Evolutionary conservation across 1,140 invertebrate genomes (phyloP).

Genomic region (Eumaeus atala): DNA sequence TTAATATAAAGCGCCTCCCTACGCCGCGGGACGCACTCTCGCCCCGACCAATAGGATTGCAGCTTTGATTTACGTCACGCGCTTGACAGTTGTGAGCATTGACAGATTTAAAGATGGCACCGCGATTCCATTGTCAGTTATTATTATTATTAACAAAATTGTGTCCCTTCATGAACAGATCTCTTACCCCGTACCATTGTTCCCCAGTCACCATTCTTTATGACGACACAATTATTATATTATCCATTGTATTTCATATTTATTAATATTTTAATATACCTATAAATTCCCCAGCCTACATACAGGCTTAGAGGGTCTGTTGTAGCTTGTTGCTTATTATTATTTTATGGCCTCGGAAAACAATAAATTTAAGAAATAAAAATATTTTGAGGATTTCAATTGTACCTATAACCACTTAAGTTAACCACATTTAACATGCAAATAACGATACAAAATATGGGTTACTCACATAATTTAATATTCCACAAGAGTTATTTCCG

Average conservation of each 20-base stretch:
- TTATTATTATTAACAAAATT: conserved; percentile 31
- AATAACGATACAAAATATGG: no score
- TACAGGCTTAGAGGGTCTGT: no score
- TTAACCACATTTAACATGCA: no score
- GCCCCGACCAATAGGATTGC: conserved; percentile 40
- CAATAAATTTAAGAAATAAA: no score
- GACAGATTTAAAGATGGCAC: conserved; percentile 65
- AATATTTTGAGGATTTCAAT: no score
- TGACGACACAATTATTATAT: conserved; percentile 5
- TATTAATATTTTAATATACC: conserved; percentile 4
- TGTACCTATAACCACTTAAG: no score
- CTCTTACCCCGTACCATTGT: not conserved
- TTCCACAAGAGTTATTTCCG: no score
- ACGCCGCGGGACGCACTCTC: conserved; percentile 29
- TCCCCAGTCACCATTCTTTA: conserved; percentile 1
- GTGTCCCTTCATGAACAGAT: conserved; percentile 4
- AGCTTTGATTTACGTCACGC: conserved; percentile 30
- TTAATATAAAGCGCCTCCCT: conserved; percentile 56
- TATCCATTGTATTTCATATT: not conserved
- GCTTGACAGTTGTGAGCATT: conserved; percentile 44
- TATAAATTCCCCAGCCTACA: no score
- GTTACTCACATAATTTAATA: no score
- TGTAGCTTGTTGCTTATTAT: no score
- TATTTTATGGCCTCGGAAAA: no score
- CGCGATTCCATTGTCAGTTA: conserved; percentile 30